Evolutionary conservation across 2,888 invertebrate genomes (phyloP), one percentile per base, ranked within the genome.

Genomic region (Torymus aiolomorphi): DNA sequence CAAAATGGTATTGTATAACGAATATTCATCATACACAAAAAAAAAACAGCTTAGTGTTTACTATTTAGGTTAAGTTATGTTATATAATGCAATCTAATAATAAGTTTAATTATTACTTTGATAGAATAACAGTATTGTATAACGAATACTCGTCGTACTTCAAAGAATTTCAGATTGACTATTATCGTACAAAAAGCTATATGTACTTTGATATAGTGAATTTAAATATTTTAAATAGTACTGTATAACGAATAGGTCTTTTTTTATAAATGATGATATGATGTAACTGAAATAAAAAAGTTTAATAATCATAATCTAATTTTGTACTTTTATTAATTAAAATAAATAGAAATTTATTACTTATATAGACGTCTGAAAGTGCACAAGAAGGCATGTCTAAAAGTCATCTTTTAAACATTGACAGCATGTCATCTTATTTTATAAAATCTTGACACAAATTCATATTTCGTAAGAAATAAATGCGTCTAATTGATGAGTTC

Each of bases 251-350:
- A 81, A 72, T 75, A 77, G 75, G 72, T 75, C 42, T 42, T 42
- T 71, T 72, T 78, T 74, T 12, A 62, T 65, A 74, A 76, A 66
- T 56, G 56, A 66, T 56, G 56, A 61, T 54, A 51, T 76, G 76
- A 76, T 80, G 69, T 49, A 76, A 66, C 61, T 80, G 74, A 80
- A 80, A 77, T 74, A 72, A 80, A 76, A 73, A 74, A 70, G 51
- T 80, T 75, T 75, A 12, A 76, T 72, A 72, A 74, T 79, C 69
- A 77, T 78, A 77, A 77, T 78, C 80, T 82, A 82, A 80, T 82
- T 82, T 82, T 82, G 82, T 82, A 82, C 82, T 82, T 80, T 80
- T 80, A 80, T 80, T 75, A 82, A 80, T 82, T 80, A 82, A 82
- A 80, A 82, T 82, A 80, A 82, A 82, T 77, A 82, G 75, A 80